Base-by-base conservation (phyloP, 2,113 vertebrate genomes). In the Perca flavescens region DNA sequence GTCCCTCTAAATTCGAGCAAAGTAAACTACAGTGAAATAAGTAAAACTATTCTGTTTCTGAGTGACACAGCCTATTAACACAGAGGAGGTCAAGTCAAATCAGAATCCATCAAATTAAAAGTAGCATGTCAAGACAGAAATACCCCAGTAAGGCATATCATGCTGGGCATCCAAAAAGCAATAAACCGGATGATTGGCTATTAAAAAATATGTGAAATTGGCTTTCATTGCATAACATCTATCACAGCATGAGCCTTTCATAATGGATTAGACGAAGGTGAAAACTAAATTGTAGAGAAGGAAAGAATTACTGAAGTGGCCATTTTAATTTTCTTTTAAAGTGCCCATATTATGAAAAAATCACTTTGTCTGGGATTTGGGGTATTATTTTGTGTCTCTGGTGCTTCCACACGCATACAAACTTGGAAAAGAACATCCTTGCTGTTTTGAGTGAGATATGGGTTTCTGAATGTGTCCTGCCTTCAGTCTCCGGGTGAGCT, bases 131-230 rank as follows among this genome's bases (percentile, higher is more conserved):
- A 80, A 77, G 73, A 78, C 50, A 22, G 74, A 80, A 85, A 87
- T 79, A 80, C 47, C n/a, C 56, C 84, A 77, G 66, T 21, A 78
- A 86, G 52, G 4, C 53, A 78, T 8, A 65, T 57, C 90, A 87
- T 53, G 81, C 90, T 89, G 86, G 46, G 85, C 47, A 52, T 77
- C 88, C 82, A 87, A 75, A 86, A 80, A 84, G 84, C 64, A 83
- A 80, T 56, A 89, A 89, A 90, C 54, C n/a, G 5, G 40, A 89
- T 91, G 75, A 91, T 87, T 86, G 84, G 82, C 83, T 84, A 86
- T 92, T 79, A 86, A 80, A 88, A 34, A 86, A 67, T 77, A 83
- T 74, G 74, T 50, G 65, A 85, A 85, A 91, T 89, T 74, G 86
- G 83, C 75, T 91, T 78, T 88, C 69, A 83, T 86, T 75, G 72